Evolutionary conservation across 2,113 vertebrate species (phyloP).

Genomic region (Lynx canadensis): DNA sequence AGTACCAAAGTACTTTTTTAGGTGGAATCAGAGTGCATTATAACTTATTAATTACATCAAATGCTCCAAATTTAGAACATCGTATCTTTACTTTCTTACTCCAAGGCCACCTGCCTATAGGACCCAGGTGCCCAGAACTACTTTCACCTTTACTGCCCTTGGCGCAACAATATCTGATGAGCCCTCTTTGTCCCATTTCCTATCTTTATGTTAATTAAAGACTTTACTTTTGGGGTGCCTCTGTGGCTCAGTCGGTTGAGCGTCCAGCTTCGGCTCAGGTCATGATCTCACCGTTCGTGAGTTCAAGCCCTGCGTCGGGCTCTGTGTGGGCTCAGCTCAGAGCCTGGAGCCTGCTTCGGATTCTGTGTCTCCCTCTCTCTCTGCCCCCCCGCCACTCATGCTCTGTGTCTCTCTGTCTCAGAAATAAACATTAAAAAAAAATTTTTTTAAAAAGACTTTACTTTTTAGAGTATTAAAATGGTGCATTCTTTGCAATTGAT

Average conservation of each 20-base stretch:
- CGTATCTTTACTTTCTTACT: not conserved
- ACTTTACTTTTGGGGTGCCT: not conserved
- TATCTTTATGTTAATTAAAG: not conserved
- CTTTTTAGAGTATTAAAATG: not conserved
- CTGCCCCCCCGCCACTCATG: no score
- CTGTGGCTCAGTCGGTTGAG: no score
- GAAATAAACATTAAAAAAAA: no score
- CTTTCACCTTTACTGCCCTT: rapidly evolving
- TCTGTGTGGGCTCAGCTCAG: no score
- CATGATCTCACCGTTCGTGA: no score
- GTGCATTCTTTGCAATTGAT: not conserved
- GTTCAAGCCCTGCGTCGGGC: no score
- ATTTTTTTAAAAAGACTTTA: not conserved
- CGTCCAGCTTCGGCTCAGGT: no score
- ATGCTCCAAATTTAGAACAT: not conserved
- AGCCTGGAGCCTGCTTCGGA: no score
- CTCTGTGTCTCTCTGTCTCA: no score
- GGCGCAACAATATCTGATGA: not conserved
- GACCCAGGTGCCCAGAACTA: not conserved
- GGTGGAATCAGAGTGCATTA: not conserved
- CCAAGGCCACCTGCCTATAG: no score
- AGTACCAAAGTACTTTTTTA: not conserved
- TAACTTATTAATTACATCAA: not conserved
- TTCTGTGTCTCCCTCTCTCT: no score
- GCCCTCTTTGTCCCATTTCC: not conserved